Base-by-base conservation (phyloP, 2,888 invertebrate genomes). In the Azorinus chamasolen region DNA sequence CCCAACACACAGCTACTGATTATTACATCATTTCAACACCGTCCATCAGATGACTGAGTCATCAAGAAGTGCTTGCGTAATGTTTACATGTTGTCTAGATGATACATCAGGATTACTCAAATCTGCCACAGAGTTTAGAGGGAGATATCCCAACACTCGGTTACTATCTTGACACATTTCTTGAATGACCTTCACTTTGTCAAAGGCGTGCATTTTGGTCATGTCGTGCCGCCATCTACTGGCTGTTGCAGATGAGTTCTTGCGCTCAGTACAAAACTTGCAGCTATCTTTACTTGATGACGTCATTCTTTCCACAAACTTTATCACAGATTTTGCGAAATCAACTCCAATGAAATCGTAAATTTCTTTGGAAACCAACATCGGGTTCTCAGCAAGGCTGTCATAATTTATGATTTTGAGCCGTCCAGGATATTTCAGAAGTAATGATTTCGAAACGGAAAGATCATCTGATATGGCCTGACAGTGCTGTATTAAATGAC, bases 341-440 rank as follows among this genome's bases (percentile, higher is more conserved):
- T 45, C 32, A 24, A 62, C 39, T 10, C 62, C 61, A 24, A 25
- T 54, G 18, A 69, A 69, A 16, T 55, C 6, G 22, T 22, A 46
- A 22, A 69, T 55, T 8, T 27, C 55, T 48, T 27, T 43, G 22
- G 54, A 16, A 16, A 39, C 48, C 14, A n/a, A 14, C 6, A 39
- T 8, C n/a, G 69, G 69, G 4, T 20, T 10, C n/a, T 62, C 45
- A 8, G 69, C 62, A 3, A 69, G 14, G 39, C 54, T 39, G 54
- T 69, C 69, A 61, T 69, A 69, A 2, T 22, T 10, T 1, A 69
- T 18, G 1, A 59, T 55, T 24, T 45, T 46, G 1, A 69, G n/a
- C n/a, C 39, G 32, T 27, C 46, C 45, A 10, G 41, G 61, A 48
- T 62, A 62, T 25, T 37, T 32, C 24, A 48, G 4, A 1, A 46